Conservation (phyloP, 2,888 invertebrate species). For the Phyllotreta cruciferae region DNA sequence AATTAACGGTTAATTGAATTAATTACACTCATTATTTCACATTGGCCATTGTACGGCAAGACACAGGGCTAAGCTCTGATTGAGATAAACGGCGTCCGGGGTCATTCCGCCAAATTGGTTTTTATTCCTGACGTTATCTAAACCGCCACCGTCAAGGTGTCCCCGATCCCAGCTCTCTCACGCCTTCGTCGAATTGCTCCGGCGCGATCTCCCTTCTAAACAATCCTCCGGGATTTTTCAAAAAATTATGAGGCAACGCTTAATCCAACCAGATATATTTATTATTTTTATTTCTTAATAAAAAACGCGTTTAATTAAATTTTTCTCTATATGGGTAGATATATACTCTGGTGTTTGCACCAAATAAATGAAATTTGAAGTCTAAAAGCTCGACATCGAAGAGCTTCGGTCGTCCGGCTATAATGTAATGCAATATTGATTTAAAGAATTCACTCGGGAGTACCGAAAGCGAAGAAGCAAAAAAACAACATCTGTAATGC, state of each 20-base stretch:
- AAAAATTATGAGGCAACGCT: too few relatives aligned
- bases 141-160: slow-evolving; percentile 51
- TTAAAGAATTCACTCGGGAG: slow-evolving; percentile 50
- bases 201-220: slow-evolving; percentile 10
- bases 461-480: slow-evolving; percentile 47
- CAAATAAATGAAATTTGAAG: slow-evolving; percentile 45
- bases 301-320: too few relatives aligned
- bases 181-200: not conserved
- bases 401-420: slow-evolving; percentile 35
- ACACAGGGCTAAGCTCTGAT: slow-evolving; percentile 58
- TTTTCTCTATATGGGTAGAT: too few relatives aligned
- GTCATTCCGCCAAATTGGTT: slow-evolving; percentile 60
- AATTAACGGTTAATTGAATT: slow-evolving; percentile 66
- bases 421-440: slow-evolving; percentile 52
- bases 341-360: not conserved
- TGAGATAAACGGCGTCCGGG: slow-evolving; percentile 60
- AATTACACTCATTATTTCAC: slow-evolving; percentile 64
- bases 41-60: slow-evolving; percentile 57
- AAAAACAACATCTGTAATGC: slow-evolving; percentile 52
- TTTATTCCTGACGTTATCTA: slow-evolving; percentile 53
- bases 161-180: slow-evolving; percentile 43
- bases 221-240: too few relatives aligned
- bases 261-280: too few relatives aligned
- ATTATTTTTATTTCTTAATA: too few relatives aligned
- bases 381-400: slow-evolving; percentile 11